Base-by-base conservation (phyloP, 2,797 vertebrate genomes). In the Rhyacichthys aspro region DNA sequence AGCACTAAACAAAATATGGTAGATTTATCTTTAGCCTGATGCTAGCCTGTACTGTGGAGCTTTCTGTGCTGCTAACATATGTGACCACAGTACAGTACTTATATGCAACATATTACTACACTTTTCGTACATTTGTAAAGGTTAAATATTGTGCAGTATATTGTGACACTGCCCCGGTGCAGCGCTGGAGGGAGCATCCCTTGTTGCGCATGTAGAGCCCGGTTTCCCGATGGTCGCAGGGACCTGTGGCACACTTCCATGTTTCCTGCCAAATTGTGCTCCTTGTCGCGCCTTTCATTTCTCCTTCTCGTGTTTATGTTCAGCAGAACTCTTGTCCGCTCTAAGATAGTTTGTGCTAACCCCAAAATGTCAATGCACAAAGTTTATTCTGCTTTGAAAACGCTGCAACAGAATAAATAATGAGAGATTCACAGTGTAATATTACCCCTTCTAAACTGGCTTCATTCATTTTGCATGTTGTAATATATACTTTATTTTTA, bases 261-360 rank as follows among this genome's bases (percentile, higher is more conserved):
- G 76, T 76, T 81, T 89, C 83, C 82, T 89, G 86, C 72, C 63
- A 88, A 66, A 87, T 72, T 78, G 38, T 82, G 74, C 4, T 52
- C 46, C 11, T 5, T 17, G 52, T 42, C n/a, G 7, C 5, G 28
- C 32, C 43, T 41, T 5, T 47, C n/a, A n/a, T 18, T 14, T 32
- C 9, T 36, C 15, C 19, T n/a, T 67, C 23, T 28, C 23, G 7
- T 2, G 16, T 63, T 55, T 37, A 7, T 43, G 15, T 38, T 43
- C 7, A 14, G n/a, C 14, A 45, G 28, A 55, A 4, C 3, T 3
- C 11, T 10, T 16, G 3, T 5, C 28, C 34, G 0, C 37, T 15
- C 34, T 23, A n/a, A n/a, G n/a, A n/a, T n/a, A n/a, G n/a, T n/a
- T n/a, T n/a, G n/a, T n/a, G 1, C 5, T 28, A 5, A 5, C 7